Conservation (phyloP, 2,113 vertebrate genomes). For the Brachionichthys hirsutus region DNA sequence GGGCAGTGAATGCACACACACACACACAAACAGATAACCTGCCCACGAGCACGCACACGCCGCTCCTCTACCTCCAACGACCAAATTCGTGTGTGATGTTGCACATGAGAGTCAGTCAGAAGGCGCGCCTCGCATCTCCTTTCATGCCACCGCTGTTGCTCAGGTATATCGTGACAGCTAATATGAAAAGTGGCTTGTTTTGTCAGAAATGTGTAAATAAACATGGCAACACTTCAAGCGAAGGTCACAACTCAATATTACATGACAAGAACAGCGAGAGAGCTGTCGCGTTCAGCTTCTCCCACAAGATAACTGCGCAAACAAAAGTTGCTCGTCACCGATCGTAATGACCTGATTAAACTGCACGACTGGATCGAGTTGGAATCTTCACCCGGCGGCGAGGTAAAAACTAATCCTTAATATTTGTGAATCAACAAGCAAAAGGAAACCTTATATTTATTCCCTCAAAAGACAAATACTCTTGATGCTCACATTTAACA, state of each 20-base stretch:
- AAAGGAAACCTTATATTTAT: slow-evolving; percentile 40
- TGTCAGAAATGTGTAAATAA: slow-evolving; percentile 79
- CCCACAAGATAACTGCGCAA: slow-evolving; percentile 75
- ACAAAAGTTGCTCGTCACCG: slow-evolving; percentile 74
- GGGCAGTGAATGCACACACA: too few relatives aligned
- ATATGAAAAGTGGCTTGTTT: slow-evolving; percentile 79
- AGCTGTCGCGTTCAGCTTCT: slow-evolving; percentile 60
- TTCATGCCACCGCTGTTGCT: slow-evolving; percentile 74
- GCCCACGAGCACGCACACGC: slow-evolving; percentile 22
- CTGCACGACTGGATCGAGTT: slow-evolving; percentile 33
- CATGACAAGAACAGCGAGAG: slow-evolving; percentile 70
- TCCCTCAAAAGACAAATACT: slow-evolving; percentile 71
- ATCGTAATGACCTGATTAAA: slow-evolving; percentile 74
- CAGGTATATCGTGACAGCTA: slow-evolving; percentile 73
- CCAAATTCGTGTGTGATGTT: slow-evolving; percentile 70
- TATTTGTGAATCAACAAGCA: slow-evolving; percentile 60
- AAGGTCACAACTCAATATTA: slow-evolving; percentile 78
- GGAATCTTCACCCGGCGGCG: slow-evolving; percentile 48
- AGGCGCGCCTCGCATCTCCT: slow-evolving; percentile 57
- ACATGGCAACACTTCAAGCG: slow-evolving; percentile 77
- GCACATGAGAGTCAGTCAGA: slow-evolving; percentile 65
- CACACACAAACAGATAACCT: slow-evolving; percentile 27
- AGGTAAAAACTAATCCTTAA: slow-evolving; percentile 32
- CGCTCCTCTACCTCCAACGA: slow-evolving; percentile 51
- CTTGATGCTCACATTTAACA: slow-evolving; percentile 73